These are phyloP conservation scores for Cryptus armator DNA, from an alignment of 2,888 invertebrate species.

Conservation along the genomic window DNA sequence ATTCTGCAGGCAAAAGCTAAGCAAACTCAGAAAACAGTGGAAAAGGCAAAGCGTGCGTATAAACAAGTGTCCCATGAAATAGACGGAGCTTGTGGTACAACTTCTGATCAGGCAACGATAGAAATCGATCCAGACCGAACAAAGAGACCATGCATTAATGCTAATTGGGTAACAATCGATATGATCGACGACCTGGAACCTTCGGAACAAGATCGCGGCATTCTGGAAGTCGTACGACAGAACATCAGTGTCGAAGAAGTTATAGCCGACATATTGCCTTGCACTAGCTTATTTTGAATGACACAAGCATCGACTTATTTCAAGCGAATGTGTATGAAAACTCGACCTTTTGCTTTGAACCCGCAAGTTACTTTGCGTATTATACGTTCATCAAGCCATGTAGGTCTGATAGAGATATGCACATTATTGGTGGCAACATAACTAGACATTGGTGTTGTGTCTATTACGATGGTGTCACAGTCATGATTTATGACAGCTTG, in stretches of 20 bases:
- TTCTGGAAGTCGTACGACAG: background rate
- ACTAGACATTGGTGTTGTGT: constrained; percentile 57
- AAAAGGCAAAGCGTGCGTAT: no score
- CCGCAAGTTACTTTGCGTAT: constrained; percentile 1
- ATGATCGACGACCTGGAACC: background rate
- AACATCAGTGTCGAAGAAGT: background rate
- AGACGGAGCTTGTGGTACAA: background rate
- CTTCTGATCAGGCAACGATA: background rate
- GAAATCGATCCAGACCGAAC: background rate
- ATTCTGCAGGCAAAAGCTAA: constrained; percentile 53
- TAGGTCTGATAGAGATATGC: background rate
- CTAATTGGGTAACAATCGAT: background rate
- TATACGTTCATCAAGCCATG: constrained; percentile 30
- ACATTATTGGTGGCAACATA: constrained; percentile 58
- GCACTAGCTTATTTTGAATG: constrained; percentile 16
- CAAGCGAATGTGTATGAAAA: constrained; percentile 26
- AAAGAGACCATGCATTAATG: background rate
- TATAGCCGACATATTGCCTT: background rate
- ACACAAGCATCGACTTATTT: constrained; percentile 19
- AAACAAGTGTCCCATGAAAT: no score
- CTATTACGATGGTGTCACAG: constrained; percentile 19
- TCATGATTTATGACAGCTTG: constrained; percentile 51
- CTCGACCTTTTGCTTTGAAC: background rate
- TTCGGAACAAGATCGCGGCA: background rate
- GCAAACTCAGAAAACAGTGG: no score